These are phyloP conservation scores for Paratrypauchen microcephalus DNA, from an alignment of 2,797 vertebrate genomes.

Conservation along the genomic window DNA sequence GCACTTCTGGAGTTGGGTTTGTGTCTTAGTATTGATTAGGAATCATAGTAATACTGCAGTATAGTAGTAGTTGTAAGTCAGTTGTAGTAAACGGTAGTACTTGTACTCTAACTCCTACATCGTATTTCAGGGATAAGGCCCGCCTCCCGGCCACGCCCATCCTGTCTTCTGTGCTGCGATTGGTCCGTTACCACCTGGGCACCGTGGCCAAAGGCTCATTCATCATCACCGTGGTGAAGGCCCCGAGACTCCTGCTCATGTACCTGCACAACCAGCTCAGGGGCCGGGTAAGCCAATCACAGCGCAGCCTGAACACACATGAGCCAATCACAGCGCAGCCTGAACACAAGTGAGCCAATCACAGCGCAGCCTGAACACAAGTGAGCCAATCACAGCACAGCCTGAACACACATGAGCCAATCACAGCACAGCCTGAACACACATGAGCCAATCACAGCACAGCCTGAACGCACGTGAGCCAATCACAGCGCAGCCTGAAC, in stretches of 20 bases:
- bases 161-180: conserved; percentile 89
- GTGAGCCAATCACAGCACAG: too few species aligned
- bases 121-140: conserved; percentile 86
- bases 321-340: background rate
- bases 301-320: background rate
- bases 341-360: background rate
- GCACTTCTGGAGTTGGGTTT: too few species aligned
- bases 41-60: too few species aligned
- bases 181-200: conserved; percentile 92
- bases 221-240: conserved; percentile 97
- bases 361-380: too few species aligned
- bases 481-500: too few species aligned
- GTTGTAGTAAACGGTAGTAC: too few species aligned
- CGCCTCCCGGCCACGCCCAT: conserved; percentile 93
- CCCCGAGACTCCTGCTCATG: conserved; percentile 94
- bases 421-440: too few species aligned
- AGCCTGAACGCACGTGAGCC: too few species aligned
- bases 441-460: too few species aligned
- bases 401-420: too few species aligned
- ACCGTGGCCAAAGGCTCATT: conserved; percentile 97
- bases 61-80: too few species aligned
- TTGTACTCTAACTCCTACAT: background rate
- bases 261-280: conserved; percentile 96
- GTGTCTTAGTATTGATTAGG: too few species aligned
- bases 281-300: conserved; percentile 84